A percentile compares a stretch with the other conserved stretches of the same genome.
Conservation (phyloP, 2,888 invertebrate genomes). For the Agapostemon virescens region DNA sequence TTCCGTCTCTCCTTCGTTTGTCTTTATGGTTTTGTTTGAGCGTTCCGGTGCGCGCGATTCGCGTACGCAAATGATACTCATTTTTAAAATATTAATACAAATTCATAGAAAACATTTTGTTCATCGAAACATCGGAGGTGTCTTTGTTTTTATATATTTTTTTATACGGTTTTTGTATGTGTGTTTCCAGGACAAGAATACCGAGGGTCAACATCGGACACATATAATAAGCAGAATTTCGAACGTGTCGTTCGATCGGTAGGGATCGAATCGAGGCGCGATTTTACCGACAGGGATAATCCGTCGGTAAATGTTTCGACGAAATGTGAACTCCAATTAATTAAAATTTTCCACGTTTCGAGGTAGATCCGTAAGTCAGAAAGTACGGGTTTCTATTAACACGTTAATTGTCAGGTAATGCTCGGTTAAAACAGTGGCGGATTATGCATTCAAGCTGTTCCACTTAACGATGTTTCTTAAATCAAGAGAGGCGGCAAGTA, state of each 20-base stretch:
- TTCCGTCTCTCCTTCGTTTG: not conserved
- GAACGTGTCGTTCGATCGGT: not conserved
- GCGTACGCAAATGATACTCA: slow-evolving; percentile 50
- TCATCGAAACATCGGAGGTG: not conserved
- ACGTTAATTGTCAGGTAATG: not conserved
- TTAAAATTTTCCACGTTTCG: not conserved
- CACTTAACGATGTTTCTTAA: not conserved
- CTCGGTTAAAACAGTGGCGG: not conserved
- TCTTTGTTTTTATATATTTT: not conserved
- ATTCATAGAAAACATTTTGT: slow-evolving; percentile 1
- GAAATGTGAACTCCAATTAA: slow-evolving; percentile 9
- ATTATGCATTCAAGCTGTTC: not conserved
- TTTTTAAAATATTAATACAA: slow-evolving; percentile 29
- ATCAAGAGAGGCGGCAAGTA: too few relatives aligned
- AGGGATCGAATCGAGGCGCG: not conserved
- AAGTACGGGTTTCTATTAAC: not conserved
- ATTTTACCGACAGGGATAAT: not conserved
- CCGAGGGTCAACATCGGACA: too few relatives aligned
- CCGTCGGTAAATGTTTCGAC: slow-evolving; percentile 9
- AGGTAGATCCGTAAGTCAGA: not conserved
- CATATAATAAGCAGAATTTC: not conserved
- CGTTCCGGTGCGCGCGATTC: slow-evolving; percentile 41
- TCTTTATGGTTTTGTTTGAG: slow-evolving; percentile 33
- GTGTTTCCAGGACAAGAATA: not conserved
- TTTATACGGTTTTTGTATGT: not conserved